Base-by-base conservation (phyloP, 1,140 invertebrate species). In the Cardiocondyla obscurior region DNA sequence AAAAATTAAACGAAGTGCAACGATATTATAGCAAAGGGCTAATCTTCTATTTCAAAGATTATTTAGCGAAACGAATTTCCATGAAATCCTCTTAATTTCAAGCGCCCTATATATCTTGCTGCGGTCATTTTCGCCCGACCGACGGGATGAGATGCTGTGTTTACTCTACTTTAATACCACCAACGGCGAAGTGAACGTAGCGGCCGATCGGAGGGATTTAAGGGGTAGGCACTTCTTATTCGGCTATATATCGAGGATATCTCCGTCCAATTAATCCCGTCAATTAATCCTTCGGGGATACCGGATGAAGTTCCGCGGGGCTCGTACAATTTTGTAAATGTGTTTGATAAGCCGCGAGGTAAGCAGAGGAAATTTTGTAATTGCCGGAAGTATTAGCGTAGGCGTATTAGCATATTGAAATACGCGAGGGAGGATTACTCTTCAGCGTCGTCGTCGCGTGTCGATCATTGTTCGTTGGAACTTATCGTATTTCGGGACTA, bases 71-170 rank as follows among this genome's bases (percentile, higher is more conserved):
- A 60, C 3, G 3, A 46, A 46, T 14, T 44, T 42, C 36, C 25
- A 10, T 30, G 36, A 33, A 62, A 62, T 62, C 28, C n/a, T 62
- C 42, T 62, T 46, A 58, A 60, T 74, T 74, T 44, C 53, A 60
- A 42, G 36, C 39, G 8, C 33, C 25, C 22, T 44, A 19, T 62
- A 36, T 44, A 60, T 62, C 22, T 58, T 25, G 33, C 39, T 74
- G 12, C 8, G 57, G 28, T 62, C 42, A 46, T 76, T 64, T 64
- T 76, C 72, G 30, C 39, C 49, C 28, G 1, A 62, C 6, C 12
- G 55, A 62, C 39, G 2, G 16, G 55, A 60, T 60, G 16, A 25
- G 25, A n/a, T 12, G 12, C 39, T 30, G 8, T 62, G 70, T 74
- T 58, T 58, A 74, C 39, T 74, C 39, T 46, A 46, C 42, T 49